phyloP scores from a whole-genome alignment of 2,888 invertebrate species.

The Geotrupes spiniger region DNA sequence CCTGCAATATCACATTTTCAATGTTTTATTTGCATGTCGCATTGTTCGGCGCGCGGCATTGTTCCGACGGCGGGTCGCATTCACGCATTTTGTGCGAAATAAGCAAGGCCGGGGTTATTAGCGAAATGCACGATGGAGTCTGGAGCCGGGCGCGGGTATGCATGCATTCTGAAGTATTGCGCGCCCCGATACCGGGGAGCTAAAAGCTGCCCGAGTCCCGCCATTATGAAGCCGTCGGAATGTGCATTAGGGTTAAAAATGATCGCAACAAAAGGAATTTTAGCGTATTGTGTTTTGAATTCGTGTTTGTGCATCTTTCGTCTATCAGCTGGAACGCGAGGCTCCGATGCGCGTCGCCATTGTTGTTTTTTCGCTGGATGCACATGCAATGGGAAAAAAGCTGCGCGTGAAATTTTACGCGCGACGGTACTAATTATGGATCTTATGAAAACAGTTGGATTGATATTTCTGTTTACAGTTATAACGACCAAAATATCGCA shows the following conservation, averaged over 20 bases:
- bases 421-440: no score
- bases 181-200: constrained; percentile 26
- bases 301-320: no score
- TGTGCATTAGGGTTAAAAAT: constrained; percentile 42
- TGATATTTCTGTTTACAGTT: no score
- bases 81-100: constrained; percentile 43
- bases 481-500: no score
- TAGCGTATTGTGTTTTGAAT: constrained; percentile 35
- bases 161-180: constrained; percentile 30
- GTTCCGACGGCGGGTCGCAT: constrained; percentile 35
- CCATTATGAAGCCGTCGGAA: constrained; percentile 33
- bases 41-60: constrained; percentile 36
- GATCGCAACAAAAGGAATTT: constrained; percentile 38
- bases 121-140: constrained; percentile 32
- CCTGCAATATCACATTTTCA: constrained; percentile 34
- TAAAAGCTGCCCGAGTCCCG: constrained; percentile 33
- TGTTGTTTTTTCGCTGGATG: no score
- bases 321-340: no score
- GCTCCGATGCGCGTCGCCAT: no score
- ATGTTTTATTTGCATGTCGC: constrained; percentile 36
- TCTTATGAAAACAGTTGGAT: no score
- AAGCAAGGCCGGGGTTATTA: constrained; percentile 37
- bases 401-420: no score
- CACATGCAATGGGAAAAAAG: no score
- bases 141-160: constrained; percentile 22